Evolutionary conservation across 2,113 vertebrate species (phyloP).

Genomic region (Siniperca knerii): DNA sequence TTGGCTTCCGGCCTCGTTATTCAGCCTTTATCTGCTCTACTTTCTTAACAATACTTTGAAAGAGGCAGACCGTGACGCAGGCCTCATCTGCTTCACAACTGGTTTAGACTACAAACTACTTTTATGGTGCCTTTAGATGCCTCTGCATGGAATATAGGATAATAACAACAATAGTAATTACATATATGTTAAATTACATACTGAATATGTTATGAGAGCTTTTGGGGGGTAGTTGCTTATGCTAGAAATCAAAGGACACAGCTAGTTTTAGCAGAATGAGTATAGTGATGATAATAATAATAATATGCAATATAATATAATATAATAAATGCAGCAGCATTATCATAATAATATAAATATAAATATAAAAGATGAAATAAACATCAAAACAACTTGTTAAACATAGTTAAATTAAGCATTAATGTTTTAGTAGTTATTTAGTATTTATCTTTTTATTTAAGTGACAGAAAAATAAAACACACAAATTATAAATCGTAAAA

Average conservation of each 20-base stretch:
- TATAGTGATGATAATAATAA: neutral
- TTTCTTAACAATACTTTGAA: conserved; percentile 4
- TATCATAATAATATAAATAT: neutral
- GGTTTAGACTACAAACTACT: neutral
- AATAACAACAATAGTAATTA: neutral
- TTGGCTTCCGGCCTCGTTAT: conserved; percentile 5
- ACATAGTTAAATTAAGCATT: neutral
- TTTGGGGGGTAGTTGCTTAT: neutral
- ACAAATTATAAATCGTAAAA: neutral
- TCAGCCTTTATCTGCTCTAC: neutral
- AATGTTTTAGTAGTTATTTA: neutral
- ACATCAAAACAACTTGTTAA: neutral
- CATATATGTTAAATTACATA: too few species aligned
- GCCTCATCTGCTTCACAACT: neutral
- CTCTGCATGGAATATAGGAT: neutral
- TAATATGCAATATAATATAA: too few species aligned
- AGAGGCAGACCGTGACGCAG: conserved; percentile 30
- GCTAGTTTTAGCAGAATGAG: neutral
- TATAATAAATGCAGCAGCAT: neutral
- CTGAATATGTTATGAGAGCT: neutral
- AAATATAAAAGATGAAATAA: neutral
- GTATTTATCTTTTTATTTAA: neutral
- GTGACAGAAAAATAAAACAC: neutral
- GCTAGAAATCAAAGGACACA: neutral
- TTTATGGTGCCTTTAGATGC: neutral